Conservation (phyloP, 1,140 invertebrate genomes). For the Agrilus planipennis region DNA sequence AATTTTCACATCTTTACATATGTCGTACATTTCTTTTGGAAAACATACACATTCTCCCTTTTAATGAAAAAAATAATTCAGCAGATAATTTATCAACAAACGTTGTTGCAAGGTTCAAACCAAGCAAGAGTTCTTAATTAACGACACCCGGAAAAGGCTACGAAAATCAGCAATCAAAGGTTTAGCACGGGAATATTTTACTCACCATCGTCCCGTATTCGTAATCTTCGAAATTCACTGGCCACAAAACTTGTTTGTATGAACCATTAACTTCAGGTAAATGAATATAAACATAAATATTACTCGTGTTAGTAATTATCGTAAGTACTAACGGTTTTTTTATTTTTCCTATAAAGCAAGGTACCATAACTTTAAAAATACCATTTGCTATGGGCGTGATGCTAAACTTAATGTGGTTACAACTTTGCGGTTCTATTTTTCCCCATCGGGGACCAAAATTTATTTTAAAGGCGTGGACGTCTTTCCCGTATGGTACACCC, state of each 20-base stretch:
- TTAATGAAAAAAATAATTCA: too few relatives aligned
- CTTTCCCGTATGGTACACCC: conserved; percentile 12
- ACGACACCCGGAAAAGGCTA: too few relatives aligned
- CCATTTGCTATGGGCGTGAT: conserved; percentile 16
- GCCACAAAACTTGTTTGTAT: conserved; percentile 20
- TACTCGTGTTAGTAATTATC: conserved; percentile 18
- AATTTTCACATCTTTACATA: too few relatives aligned
- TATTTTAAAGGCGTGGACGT: conserved; percentile 12
- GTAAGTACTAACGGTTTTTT: conserved; percentile 14
- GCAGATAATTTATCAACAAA: too few relatives aligned
- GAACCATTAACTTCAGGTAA: conserved; percentile 12
- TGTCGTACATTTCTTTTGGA: too few relatives aligned
- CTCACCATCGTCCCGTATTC: too few relatives aligned
- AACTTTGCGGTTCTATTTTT: conserved; percentile 7
- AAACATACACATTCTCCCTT: too few relatives aligned
- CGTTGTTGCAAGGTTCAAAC: too few relatives aligned
- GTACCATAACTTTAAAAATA: conserved; percentile 21
- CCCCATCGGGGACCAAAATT: conserved; percentile 16
- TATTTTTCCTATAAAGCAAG: conserved; percentile 18
- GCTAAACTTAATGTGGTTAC: conserved; percentile 10
- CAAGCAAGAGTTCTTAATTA: too few relatives aligned
- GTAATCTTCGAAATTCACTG: conserved; percentile 9
- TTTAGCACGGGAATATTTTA: too few relatives aligned
- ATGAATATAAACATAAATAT: conserved; percentile 18
- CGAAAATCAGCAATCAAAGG: too few relatives aligned